Evolutionary conservation across 2,888 invertebrate genomes (phyloP).

Genomic region (Elysia crispata): DNA sequence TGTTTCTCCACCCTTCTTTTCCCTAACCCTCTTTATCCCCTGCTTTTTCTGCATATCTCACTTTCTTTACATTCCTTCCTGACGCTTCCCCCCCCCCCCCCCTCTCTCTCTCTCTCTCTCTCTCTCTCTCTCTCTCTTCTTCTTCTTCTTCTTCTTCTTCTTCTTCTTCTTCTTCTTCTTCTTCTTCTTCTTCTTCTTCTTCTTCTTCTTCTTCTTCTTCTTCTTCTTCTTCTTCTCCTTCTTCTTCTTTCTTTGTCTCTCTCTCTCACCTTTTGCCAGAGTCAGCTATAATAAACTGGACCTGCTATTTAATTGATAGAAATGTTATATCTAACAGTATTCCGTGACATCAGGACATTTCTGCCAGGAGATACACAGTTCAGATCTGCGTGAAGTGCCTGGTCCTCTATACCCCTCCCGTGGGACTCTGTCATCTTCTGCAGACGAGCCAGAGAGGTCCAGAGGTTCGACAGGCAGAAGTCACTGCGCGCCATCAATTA

Average conservation of each 20-base stretch:
- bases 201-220: not conserved
- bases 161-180: not conserved
- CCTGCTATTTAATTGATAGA: not conserved
- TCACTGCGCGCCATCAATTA: no score
- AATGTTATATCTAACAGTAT: no score
- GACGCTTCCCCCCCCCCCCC: not conserved
- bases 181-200: not conserved
- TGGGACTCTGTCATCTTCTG: no score
- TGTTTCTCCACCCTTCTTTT: no score
- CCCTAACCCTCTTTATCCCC: no score
- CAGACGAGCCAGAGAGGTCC: not conserved
- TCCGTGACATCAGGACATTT: no score
- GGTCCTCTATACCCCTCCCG: no score
- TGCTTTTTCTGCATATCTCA: no score
- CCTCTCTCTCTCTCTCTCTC: constrained; percentile 21
- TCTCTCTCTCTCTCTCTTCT: not conserved
- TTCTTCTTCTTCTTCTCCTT: not conserved
- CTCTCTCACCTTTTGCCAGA: constrained; percentile 14
- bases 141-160: not conserved
- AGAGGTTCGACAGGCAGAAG: no score
- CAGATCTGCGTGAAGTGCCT: no score
- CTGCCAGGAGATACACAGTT: no score
- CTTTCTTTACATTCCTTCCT: no score
- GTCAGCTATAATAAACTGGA: not conserved
- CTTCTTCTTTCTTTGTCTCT: not conserved